A percentile compares a stretch with the other conserved stretches of the same genome.
Evolutionary conservation across 2,888 invertebrate genomes (phyloP).

Genomic region (Polymixis lichenea): DNA sequence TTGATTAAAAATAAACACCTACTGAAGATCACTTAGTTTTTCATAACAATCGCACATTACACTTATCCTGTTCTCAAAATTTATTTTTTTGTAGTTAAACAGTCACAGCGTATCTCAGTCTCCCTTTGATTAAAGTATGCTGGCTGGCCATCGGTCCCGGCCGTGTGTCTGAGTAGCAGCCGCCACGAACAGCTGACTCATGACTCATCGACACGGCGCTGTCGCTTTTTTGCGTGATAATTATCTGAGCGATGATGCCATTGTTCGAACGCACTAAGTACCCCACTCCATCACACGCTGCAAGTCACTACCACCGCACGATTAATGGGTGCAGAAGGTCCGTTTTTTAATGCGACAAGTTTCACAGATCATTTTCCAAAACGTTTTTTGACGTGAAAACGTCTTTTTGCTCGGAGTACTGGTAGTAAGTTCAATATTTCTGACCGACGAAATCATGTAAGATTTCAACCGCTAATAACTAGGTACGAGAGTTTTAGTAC

Average conservation of each 20-base stretch:
- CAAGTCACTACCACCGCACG: conserved; percentile 44
- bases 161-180: conserved; percentile 17
- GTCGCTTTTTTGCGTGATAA: conserved; percentile 67
- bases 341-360: conserved; percentile 3
- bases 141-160: not conserved
- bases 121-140: not conserved
- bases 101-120: not conserved
- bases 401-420: too few species aligned
- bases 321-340: conserved; percentile 33
- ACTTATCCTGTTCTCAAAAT: not conserved
- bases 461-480: too few species aligned
- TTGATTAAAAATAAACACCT: conserved; percentile 44
- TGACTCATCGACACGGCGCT: conserved; percentile 62
- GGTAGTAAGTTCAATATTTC: too few species aligned
- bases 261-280: conserved; percentile 62
- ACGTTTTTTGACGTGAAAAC: too few species aligned
- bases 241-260: conserved; percentile 66
- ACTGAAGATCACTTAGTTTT: not conserved
- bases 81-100: not conserved
- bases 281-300: conserved; percentile 56
- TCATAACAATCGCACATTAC: not conserved
- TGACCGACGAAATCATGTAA: too few species aligned
- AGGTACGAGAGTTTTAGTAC: too few species aligned
- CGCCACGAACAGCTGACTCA: conserved; percentile 65
- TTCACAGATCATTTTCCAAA: not conserved